These are phyloP conservation scores for Ciconia stormi DNA, from an alignment of 2,113 vertebrate species.

Conservation along the genomic window DNA sequence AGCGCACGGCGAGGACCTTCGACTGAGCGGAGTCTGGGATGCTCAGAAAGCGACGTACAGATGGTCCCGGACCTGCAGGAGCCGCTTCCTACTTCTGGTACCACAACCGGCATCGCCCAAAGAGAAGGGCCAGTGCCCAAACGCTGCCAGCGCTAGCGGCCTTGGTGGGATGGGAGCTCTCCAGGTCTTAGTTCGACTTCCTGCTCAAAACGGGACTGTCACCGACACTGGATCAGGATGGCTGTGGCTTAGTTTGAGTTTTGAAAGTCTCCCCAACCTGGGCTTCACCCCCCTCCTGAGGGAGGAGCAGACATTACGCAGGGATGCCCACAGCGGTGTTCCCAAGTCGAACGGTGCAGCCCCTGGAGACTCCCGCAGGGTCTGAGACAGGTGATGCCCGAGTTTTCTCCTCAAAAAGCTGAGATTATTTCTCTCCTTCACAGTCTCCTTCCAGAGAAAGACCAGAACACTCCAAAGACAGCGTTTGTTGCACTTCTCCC, in stretches of 20 bases:
- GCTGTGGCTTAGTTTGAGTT: not conserved
- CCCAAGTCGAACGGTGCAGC: accelerated
- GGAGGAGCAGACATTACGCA: accelerated
- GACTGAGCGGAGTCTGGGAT: not conserved
- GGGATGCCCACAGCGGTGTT: not conserved
- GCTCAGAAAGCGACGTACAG: accelerated
- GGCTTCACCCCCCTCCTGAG: not conserved
- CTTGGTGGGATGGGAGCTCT: not conserved
- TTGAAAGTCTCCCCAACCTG: accelerated
- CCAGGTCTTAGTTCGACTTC: not conserved
- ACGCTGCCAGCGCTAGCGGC: accelerated
- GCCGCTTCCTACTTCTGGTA: accelerated
- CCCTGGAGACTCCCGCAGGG: not conserved
- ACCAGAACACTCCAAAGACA: not conserved
- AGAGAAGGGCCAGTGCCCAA: not conserved
- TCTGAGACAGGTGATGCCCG: no score
- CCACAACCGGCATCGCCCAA: accelerated
- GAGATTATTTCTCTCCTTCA: not conserved
- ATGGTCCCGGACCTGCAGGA: not conserved
- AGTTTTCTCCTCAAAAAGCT: not conserved
- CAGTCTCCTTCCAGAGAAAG: not conserved
- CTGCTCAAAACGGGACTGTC: accelerated
- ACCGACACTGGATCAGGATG: accelerated
- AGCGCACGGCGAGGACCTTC: not conserved
- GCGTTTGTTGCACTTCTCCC: not conserved